Base-by-base conservation (phyloP, 1,140 invertebrate genomes). In the Heliconius hewitsoni region DNA sequence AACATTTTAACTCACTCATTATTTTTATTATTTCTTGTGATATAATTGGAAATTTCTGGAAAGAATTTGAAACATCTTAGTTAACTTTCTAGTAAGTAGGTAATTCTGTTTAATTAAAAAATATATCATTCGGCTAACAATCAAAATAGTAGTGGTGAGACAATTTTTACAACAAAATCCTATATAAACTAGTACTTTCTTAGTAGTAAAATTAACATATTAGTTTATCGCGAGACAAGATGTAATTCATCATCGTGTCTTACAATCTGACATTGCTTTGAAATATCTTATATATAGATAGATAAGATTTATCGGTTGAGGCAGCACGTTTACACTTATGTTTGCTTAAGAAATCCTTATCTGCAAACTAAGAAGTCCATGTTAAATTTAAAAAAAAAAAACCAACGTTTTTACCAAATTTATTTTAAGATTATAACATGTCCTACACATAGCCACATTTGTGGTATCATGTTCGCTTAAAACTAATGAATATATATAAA, bases 171-270 rank as follows among this genome's bases (percentile, higher is more conserved):
- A 27, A 66, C 23, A 66, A 13, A 66, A 66, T 66, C 11, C 23
- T 66, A 27, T 4, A 23, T 27, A 23, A 11, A 46, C 42, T 4
- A 16, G 42, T 46, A 46, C 42, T 46, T 23, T 27, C 9, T 23
- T 3, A 13, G 8, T 60, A 60, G n/a, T 60, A 6, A 66, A 27
- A 30, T 66, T 30, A 66, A 66, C 60, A 66, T 66, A 66, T 60
- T 60, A 66, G 60, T 30, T 66, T 66, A 66, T 66, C 60, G 27
- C 60, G 23, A 27, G 60, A 27, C 9, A 23, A 79, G 73, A 71
- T 42, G 42, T 79, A 73, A 80, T 80, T 73, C 79, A 80, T 80
- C 79, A 73, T 77, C 79, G 71, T 34, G 74, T 76, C 52, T 76
- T 55, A 37, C 57, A 71, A 80, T 80, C 79, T 80, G 79, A 80